phyloP scores from a whole-genome alignment of 2,113 vertebrate species.

The Xiphorhynchus elegans region DNA sequence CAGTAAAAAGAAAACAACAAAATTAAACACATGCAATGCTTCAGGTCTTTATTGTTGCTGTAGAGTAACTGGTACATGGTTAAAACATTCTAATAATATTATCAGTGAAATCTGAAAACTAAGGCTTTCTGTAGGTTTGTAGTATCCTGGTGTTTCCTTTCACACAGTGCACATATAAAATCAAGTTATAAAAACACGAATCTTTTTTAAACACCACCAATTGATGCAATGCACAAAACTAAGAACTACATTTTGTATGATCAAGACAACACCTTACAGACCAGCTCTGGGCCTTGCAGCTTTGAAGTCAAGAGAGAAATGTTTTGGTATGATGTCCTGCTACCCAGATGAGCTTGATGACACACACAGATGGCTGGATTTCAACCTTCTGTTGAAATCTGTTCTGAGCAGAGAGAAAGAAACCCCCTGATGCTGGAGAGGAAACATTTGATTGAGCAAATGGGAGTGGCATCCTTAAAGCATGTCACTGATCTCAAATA shows the following conservation, averaged over 20 bases:
- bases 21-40: not conserved
- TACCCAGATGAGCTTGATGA: not conserved
- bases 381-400: not conserved
- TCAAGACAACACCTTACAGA: not conserved
- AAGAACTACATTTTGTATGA: constrained; percentile 8
- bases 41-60: constrained; percentile 74
- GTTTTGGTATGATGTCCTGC: not conserved
- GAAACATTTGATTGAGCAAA: not conserved
- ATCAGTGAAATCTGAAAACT: constrained; percentile 65
- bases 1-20: not conserved
- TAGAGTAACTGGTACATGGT: constrained; percentile 51
- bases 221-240: constrained; percentile 2
- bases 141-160: constrained; percentile 58
- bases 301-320: not conserved
- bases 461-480: constrained; percentile 38
- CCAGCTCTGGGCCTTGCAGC: not conserved
- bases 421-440: not conserved
- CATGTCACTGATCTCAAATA: not conserved
- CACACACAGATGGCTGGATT: not conserved
- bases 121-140: constrained; percentile 75
- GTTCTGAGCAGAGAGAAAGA: not conserved
- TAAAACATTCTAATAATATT: constrained; percentile 62
- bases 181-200: constrained; percentile 58
- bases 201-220: constrained; percentile 21
- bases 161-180: constrained; percentile 66